phyloP scores from a whole-genome alignment of 2,797 vertebrate species.

The Momotus momota region DNA sequence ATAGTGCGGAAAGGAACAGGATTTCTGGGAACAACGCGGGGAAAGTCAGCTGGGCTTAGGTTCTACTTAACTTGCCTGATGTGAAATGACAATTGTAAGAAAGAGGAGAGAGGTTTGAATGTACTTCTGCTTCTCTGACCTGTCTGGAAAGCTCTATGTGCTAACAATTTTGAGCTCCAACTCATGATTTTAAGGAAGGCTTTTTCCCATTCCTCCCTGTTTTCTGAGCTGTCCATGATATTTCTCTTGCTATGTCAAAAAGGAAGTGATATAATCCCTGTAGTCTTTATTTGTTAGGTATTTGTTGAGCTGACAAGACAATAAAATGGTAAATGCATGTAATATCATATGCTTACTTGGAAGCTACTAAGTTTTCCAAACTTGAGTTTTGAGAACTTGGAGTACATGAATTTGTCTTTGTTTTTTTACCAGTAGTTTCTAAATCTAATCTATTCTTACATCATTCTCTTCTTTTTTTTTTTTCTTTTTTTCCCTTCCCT shows the following conservation, averaged over 20 bases:
- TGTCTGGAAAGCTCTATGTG: not conserved
- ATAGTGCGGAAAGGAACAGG: not conserved
- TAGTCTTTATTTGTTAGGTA: not conserved
- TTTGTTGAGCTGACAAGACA: not conserved
- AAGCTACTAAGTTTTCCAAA: not conserved
- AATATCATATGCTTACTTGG: not conserved
- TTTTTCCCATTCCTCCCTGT: not conserved
- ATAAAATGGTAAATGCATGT: not conserved
- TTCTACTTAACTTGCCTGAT: not conserved
- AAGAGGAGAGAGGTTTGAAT: not conserved
- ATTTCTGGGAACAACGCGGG: not conserved
- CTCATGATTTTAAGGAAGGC: not conserved
- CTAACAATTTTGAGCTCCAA: not conserved
- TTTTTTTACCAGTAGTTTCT: not conserved
- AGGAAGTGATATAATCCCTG: not conserved
- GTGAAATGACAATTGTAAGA: not conserved
- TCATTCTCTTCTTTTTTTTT: slow-evolving; percentile 7
- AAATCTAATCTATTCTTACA: not conserved
- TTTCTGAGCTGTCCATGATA: not conserved
- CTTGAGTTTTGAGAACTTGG: not conserved
- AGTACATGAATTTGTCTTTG: not conserved
- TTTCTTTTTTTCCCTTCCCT: not conserved
- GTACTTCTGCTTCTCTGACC: not conserved
- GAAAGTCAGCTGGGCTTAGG: not conserved
- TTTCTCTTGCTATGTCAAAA: not conserved